Percentiles rank a stretch among this genome's conserved stretches.
phyloP scores from a whole-genome alignment of 30 jellyfish, hydroid and myxozoan genomes.

The Haliclystus octoradiatus region DNA sequence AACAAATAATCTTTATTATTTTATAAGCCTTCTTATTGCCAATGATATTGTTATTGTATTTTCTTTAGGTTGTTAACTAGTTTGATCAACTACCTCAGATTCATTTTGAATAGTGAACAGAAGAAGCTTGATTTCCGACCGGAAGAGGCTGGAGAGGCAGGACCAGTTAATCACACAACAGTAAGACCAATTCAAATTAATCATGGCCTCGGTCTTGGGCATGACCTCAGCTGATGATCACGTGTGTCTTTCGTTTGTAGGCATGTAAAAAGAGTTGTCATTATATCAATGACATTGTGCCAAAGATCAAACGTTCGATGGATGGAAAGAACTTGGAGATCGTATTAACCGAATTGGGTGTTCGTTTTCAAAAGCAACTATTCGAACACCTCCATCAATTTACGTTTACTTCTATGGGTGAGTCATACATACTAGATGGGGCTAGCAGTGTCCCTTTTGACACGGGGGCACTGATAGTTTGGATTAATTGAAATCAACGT shows the following conservation, averaged over 20 bases:
- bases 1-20: not conserved
- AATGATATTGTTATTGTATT: not conserved
- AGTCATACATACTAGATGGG: not conserved
- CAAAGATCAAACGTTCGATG: constrained; percentile 38
- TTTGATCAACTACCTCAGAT: constrained; percentile 56
- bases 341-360: constrained; percentile 86
- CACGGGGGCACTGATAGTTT: not conserved
- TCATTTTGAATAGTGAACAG: constrained; percentile 68
- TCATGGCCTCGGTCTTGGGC: not conserved
- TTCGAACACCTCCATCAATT: constrained; percentile 77
- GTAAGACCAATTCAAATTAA: constrained; percentile 13
- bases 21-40: not conserved
- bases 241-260: constrained; percentile 10
- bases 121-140: constrained; percentile 84
- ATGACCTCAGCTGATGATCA: not conserved
- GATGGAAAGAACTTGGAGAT: constrained; percentile 96
- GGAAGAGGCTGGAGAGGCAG: constrained; percentile 44
- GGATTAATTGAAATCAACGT: not conserved
- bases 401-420: constrained; percentile 69
- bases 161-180: constrained; percentile 52
- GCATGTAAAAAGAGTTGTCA: constrained; percentile 76
- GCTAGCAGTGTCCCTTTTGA: too few relatives aligned
- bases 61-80: constrained; percentile 47
- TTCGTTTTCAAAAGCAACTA: constrained; percentile 72
- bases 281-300: constrained; percentile 51